A percentile compares a stretch with the other conserved stretches of the same genome.
Evolutionary conservation across 2,888 invertebrate genomes (phyloP).

Genomic region (Cataglyphis cursor): DNA sequence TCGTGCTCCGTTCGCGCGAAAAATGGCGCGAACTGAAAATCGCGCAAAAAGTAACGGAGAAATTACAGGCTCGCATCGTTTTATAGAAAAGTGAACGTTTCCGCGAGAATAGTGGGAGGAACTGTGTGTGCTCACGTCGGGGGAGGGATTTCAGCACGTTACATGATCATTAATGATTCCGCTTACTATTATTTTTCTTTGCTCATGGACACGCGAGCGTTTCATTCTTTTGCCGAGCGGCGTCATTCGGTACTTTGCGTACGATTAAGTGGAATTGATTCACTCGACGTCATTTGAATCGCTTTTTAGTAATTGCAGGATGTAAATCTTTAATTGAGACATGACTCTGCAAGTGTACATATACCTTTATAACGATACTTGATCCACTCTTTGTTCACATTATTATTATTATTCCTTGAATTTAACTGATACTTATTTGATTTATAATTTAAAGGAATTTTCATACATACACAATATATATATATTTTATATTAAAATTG

Average conservation of each 20-base stretch:
- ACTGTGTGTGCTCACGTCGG: slow-evolving; percentile 55
- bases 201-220: slow-evolving; percentile 48
- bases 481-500: not conserved
- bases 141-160: slow-evolving; percentile 71
- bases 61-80: slow-evolving; percentile 78
- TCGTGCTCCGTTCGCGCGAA: slow-evolving; percentile 21
- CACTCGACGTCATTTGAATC: slow-evolving; percentile 24
- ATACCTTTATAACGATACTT: not conserved
- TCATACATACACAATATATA: not conserved
- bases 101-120: slow-evolving; percentile 81
- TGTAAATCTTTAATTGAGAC: slow-evolving; percentile 35
- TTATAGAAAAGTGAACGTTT: slow-evolving; percentile 85
- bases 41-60: slow-evolving; percentile 77
- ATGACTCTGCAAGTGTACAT: not conserved
- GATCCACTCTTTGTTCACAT: not conserved
- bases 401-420: not conserved
- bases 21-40: slow-evolving; percentile 59
- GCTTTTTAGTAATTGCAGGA: slow-evolving; percentile 42
- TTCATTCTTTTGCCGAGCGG: slow-evolving; percentile 30
- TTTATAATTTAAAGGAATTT: not conserved
- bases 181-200: slow-evolving; percentile 62
- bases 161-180: slow-evolving; percentile 72
- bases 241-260: slow-evolving; percentile 22
- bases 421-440: not conserved
- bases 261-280: slow-evolving; percentile 35